Conservation (phyloP, 30 jellyfish, hydroid and myxozoan species). For the Aurelia aurita complex sp. Pacific region DNA sequence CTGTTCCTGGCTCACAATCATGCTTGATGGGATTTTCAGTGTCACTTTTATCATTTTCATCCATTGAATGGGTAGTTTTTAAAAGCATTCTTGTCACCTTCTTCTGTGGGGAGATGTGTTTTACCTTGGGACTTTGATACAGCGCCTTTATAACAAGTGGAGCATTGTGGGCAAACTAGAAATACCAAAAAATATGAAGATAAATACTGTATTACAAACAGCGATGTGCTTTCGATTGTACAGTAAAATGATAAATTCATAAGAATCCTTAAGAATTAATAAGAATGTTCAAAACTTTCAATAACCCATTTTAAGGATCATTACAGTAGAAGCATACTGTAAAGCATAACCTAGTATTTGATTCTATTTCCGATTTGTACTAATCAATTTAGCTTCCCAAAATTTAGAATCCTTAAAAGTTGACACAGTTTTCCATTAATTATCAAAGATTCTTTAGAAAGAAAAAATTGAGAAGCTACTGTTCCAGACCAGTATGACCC, state of each 20-base stretch:
- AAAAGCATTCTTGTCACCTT: slow-evolving; percentile 85
- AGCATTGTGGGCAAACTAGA: slow-evolving; percentile 62
- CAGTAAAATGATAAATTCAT: not conserved
- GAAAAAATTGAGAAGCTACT: too few species aligned
- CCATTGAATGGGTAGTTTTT: slow-evolving; percentile 56
- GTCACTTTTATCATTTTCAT: slow-evolving; percentile 12
- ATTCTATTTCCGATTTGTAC: too few species aligned
- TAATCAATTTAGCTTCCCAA: too few species aligned
- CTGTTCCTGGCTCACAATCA: slow-evolving; percentile 65
- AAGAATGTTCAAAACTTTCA: too few species aligned
- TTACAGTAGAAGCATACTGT: too few species aligned
- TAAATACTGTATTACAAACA: not conserved
- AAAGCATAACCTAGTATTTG: too few species aligned
- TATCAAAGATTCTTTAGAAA: too few species aligned
- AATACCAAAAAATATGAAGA: not conserved
- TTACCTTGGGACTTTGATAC: slow-evolving; percentile 43
- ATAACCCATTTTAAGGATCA: too few species aligned
- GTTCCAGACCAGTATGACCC: too few species aligned
- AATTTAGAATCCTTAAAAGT: too few species aligned
- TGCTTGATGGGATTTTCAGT: slow-evolving; percentile 49
- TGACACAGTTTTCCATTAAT: too few species aligned
- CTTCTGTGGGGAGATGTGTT: slow-evolving; percentile 89
- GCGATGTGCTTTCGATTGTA: not conserved
- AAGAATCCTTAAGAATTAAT: not conserved
- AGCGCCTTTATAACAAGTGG: slow-evolving; percentile 50